Evolutionary conservation across 2,113 vertebrate genomes (phyloP).

Genomic region (Sitta europaea): DNA sequence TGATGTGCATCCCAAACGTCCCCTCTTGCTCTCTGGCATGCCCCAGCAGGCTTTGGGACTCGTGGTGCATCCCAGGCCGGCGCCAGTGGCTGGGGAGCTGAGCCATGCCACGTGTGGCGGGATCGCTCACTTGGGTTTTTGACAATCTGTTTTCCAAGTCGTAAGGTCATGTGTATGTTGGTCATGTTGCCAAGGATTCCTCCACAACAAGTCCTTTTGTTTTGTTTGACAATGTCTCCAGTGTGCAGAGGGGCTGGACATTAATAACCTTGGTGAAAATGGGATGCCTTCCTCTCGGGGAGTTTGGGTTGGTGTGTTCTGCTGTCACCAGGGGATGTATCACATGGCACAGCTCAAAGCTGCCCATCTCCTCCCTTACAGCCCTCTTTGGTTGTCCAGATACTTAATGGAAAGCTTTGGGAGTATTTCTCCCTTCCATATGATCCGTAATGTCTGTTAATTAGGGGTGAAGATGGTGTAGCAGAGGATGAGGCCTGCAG

Average conservation of each 20-base stretch:
- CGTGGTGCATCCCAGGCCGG: fast-evolving
- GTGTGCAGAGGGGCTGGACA: not conserved
- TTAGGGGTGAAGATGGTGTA: not conserved
- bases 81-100: not conserved
- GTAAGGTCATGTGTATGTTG: not conserved
- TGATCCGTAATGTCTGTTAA: not conserved
- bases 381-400: not conserved
- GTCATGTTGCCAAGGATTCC: slow-evolving; percentile 8
- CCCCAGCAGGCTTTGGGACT: not conserved
- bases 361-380: not conserved
- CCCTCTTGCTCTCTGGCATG: not conserved
- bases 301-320: not conserved
- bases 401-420: not conserved
- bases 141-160: slow-evolving; percentile 5
- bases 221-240: slow-evolving; percentile 33
- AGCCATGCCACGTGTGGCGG: fast-evolving
- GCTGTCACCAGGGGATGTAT: not conserved
- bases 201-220: slow-evolving; percentile 23
- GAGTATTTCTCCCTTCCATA: not conserved
- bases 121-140: not conserved
- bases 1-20: fast-evolving
- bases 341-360: fast-evolving
- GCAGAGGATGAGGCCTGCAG: not conserved
- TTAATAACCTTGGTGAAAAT: not conserved
- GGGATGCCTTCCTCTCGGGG: not conserved